Conservation (phyloP, 2,113 vertebrate genomes). For the Myrmecophaga tridactyla region DNA sequence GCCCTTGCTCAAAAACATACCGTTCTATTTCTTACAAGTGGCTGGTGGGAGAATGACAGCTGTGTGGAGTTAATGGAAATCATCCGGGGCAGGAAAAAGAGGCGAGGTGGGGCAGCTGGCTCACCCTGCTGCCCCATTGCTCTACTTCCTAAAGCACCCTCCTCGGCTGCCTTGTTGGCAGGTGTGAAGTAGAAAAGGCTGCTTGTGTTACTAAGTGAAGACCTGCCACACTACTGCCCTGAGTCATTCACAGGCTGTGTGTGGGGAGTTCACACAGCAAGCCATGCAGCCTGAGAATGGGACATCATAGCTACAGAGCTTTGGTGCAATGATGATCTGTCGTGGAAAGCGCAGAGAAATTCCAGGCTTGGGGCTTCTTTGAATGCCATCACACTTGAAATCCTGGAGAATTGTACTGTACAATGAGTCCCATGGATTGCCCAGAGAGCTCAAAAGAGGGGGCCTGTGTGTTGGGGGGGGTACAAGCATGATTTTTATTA, state of each 20-base stretch:
- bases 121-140: conserved; percentile 11
- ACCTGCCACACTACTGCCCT: not conserved
- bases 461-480: not conserved
- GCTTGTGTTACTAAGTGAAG: not conserved
- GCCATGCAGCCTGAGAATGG: not conserved
- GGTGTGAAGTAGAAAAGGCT: conserved; percentile 11
- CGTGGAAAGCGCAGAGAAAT: not conserved
- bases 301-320: not conserved
- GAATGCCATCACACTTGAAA: not conserved
- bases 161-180: not conserved
- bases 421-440: not conserved
- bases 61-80: conserved; percentile 31
- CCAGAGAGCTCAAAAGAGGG: not conserved
- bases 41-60: not conserved
- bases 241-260: not conserved
- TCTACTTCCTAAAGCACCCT: conserved; percentile 27
- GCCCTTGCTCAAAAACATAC: not conserved
- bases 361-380: not conserved
- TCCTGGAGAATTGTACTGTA: not conserved
- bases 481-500: not conserved
- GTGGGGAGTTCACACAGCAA: not conserved
- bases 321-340: not conserved
- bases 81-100: conserved; percentile 4
- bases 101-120: not conserved
- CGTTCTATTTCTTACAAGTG: not conserved